Evolutionary conservation across 2,888 invertebrate genomes (phyloP), one percentile per base, ranked within the genome.

Genomic region (Notocelia uddmanniana): DNA sequence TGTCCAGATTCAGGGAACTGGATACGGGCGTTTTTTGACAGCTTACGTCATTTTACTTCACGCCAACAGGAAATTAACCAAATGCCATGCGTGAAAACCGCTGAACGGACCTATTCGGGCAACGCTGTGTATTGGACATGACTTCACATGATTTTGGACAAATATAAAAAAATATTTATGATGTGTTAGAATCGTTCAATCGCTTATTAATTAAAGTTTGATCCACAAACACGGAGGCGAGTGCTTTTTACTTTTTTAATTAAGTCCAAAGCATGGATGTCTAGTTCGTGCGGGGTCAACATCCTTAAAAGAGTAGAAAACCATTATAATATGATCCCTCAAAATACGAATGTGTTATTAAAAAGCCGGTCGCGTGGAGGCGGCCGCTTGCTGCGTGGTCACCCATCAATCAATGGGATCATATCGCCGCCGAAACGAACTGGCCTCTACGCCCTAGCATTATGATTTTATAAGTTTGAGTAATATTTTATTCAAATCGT

Each of bases 401-500:
- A 92, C 92, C 92, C 91, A 93, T 93, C 93, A 93, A 93, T 93
- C 93, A 93, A 92, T 92, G 88, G 90, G 87, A 92, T 92, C 93
- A 91, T 91, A 93, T 91, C 90, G 85, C 79, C 83, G 85, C 85
- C 87, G 88, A 90, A 90, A 90, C 88, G 85, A 89, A 86, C 89
- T 83, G 84, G 85, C 66, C 71, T 64, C 85, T 80, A 80, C 82
- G 84, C 83, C 83, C 84, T 84, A 83, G 88, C 85, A 89, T 90
- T 91, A 92, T 92, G 89, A 90, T 90, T 92, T 91, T 91, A 89
- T 89, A 90, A 86, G 85, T 90, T 91, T 83, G 86, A 87, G 86
- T 90, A 89, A 92, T 93, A 91, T 92, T 92, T 92, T 92, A 93
- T 93, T 92, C 85, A 92, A 92, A 92, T 92, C 88, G 84, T 83